Conservation (phyloP, 1,140 invertebrate genomes). For the Achroia grisella region DNA sequence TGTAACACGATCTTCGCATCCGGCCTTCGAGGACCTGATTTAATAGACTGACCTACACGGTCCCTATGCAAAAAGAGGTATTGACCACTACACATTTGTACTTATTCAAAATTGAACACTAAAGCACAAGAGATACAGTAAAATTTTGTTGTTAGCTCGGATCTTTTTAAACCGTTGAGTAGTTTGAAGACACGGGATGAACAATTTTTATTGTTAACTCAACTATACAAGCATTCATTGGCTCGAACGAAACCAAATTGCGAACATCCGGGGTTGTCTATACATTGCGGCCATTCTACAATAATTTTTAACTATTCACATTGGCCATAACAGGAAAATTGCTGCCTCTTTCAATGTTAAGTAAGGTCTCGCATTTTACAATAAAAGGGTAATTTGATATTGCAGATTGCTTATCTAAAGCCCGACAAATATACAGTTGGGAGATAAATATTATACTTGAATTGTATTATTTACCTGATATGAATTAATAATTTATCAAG, state of each 20-base stretch:
- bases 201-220: constrained; percentile 70
- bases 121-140: neutral
- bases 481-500: too few species aligned
- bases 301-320: constrained; percentile 35
- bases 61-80: constrained; percentile 21
- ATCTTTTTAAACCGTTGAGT: neutral
- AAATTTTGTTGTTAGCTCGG: neutral
- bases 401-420: too few species aligned
- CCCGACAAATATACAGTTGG: too few species aligned
- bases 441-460: too few species aligned
- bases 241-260: constrained; percentile 62
- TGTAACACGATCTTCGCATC: constrained; percentile 61
- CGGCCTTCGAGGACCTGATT: constrained; percentile 49
- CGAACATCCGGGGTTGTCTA: constrained; percentile 66
- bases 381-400: neutral
- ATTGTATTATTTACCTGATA: too few species aligned
- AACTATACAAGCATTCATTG: constrained; percentile 62
- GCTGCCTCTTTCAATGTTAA: constrained; percentile 16
- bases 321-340: constrained; percentile 41
- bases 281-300: constrained; percentile 38
- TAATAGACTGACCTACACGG: constrained; percentile 67
- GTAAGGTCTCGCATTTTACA: constrained; percentile 7
- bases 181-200: constrained; percentile 45
- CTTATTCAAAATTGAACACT: constrained; percentile 11
- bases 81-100: constrained; percentile 4